A percentile compares a stretch with the other conserved stretches of the same genome.
phyloP scores from a whole-genome alignment of 2,888 invertebrate species.

The Trissolcus japonicus region DNA sequence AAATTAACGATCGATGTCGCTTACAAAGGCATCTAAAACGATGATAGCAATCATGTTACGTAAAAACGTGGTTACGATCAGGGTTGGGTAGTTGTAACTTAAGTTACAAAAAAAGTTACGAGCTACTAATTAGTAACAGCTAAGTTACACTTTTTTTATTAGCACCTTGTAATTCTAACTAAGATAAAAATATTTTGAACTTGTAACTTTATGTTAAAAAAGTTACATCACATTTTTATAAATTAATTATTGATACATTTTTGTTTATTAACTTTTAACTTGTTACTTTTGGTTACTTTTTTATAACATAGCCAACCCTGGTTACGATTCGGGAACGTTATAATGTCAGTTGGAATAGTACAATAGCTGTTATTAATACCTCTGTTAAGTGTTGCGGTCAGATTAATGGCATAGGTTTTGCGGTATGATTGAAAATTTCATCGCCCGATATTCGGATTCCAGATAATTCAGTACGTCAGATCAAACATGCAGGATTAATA shows the following conservation, averaged over 20 bases:
- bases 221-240: too few relatives aligned
- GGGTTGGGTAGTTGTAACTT: not conserved
- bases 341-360: not conserved
- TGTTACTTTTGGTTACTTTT: not conserved
- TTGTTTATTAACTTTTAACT: too few relatives aligned
- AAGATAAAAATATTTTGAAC: too few relatives aligned
- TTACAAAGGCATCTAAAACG: constrained; percentile 11
- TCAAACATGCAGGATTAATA: too few relatives aligned
- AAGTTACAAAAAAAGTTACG: too few relatives aligned
- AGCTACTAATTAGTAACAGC: too few relatives aligned
- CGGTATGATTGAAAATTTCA: not conserved
- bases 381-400: constrained; percentile 12
- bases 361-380: constrained; percentile 21
- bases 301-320: too few relatives aligned
- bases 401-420: not conserved
- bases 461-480: not conserved
- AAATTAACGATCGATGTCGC: too few relatives aligned
- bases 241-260: too few relatives aligned
- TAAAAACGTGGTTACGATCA: constrained; percentile 33
- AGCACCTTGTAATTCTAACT: too few relatives aligned
- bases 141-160: too few relatives aligned
- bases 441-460: not conserved
- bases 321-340: constrained; percentile 10
- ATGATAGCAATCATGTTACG: constrained; percentile 33
- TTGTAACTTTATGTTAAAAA: too few relatives aligned